Evolutionary conservation across 2,113 vertebrate species (phyloP), one percentile per base, ranked within the genome.

Genomic region (Notothenia rossii): DNA sequence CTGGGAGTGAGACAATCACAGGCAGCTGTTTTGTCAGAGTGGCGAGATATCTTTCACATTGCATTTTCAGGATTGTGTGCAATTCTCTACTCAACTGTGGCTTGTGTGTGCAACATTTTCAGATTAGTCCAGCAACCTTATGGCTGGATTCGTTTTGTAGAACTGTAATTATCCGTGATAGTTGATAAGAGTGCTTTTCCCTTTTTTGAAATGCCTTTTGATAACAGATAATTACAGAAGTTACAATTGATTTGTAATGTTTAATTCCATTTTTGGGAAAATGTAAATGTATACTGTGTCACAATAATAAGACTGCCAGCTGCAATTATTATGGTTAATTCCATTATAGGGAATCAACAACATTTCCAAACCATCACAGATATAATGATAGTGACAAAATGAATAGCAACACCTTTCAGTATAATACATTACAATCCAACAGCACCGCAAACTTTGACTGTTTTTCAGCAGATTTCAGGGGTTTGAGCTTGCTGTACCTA

Each of bases 11-110:
- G 10, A 59, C 51, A 36, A 20, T 14, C 7, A 49, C 55, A 49
- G 43, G 0, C 36, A 58, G 46, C 33, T 33, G 59, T 40, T 49
- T 29, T 29, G 45, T 60, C 29, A 29, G 50, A 60, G 61, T 43
- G 43, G 13, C 29, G 4, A 79, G n/a, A 56, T 54, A 25, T 53
- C 25, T 51, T 74, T 60, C 20, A 48, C 48, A 10, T 61, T 61
- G 33, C 46, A 51, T 45, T 72, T 20, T 18, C 10, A 56, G 49
- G 63, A 63, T 17, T 36, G 45, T 29, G 29, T 29, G 29, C 29
- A 66, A 59, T 25, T 12, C 15, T 20, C 15, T 14, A 9, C 13
- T n/a, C 8, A 43, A 36, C 5, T 48, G 36, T 15, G 33, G n/a
- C n/a, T 66, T 25, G 3, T 63, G 14, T 66, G 2, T 66, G 46